A percentile compares a stretch with the other conserved stretches of the same genome.
Evolutionary conservation across 2,888 invertebrate species (phyloP).

Genomic region (Tipula unca): DNA sequence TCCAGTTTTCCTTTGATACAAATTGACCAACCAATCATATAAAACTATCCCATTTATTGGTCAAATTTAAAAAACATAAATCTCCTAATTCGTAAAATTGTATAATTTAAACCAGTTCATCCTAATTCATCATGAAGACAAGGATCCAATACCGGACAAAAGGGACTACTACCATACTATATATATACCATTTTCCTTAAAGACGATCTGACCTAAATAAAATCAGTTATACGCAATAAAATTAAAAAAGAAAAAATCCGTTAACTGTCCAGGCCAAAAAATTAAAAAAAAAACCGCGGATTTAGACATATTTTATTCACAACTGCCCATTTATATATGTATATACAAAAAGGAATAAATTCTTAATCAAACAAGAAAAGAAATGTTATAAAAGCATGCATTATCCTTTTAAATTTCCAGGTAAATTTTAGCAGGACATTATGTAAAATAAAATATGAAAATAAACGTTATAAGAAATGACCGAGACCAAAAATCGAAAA

Average conservation of each 20-base stretch:
- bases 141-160: not conserved
- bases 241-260: not conserved
- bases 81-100: not conserved
- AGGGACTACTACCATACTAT: too few species aligned
- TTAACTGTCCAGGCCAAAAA: slow-evolving; percentile 4
- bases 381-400: not conserved
- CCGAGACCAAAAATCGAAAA: not conserved
- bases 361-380: not conserved
- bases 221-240: not conserved
- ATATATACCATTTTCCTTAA: not conserved
- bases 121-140: not conserved
- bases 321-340: not conserved
- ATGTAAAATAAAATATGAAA: not conserved
- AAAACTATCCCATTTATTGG: not conserved
- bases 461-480: not conserved
- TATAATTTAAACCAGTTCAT: not conserved
- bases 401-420: not conserved
- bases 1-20: not conserved
- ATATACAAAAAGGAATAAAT: not conserved
- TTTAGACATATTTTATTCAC: not conserved
- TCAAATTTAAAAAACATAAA: not conserved
- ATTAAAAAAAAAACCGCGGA: not conserved
- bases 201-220: not conserved
- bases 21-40: not conserved
- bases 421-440: not conserved